phyloP scores from a whole-genome alignment of 2,888 invertebrate genomes.

The Adelphocoris suturalis region DNA sequence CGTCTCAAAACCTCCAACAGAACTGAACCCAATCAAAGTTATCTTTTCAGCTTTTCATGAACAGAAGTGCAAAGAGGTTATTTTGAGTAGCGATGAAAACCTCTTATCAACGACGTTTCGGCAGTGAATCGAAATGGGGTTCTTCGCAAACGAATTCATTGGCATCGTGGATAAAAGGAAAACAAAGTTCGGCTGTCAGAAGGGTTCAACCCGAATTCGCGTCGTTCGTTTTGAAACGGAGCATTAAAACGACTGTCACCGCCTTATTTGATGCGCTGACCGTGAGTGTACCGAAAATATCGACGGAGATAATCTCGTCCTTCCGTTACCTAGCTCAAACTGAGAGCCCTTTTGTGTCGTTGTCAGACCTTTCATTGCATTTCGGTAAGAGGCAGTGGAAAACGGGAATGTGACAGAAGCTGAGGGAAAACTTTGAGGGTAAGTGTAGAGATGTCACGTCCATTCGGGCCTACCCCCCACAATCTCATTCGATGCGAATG shows the following conservation, averaged over 20 bases:
- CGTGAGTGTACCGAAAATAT: not conserved
- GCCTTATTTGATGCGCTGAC: not conserved
- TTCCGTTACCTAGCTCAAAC: conserved; percentile 2
- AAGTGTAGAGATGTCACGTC: too few relatives aligned
- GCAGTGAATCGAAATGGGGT: not conserved
- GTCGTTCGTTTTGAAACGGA: not conserved
- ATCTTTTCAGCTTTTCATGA: not conserved
- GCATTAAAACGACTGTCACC: not conserved
- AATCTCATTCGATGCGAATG: not conserved
- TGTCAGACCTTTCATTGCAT: not conserved
- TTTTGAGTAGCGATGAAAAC: not conserved
- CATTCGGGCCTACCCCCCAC: too few relatives aligned
- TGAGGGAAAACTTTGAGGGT: not conserved
- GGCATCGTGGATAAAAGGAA: not conserved
- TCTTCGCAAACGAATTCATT: not conserved
- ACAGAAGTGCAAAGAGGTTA: not conserved
- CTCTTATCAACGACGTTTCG: conserved; percentile 3
- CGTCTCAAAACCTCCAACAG: not conserved
- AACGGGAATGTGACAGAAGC: not conserved
- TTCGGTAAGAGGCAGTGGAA: not conserved
- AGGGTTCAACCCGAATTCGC: not conserved
- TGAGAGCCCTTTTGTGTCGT: not conserved
- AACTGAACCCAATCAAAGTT: not conserved
- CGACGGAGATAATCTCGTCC: not conserved
- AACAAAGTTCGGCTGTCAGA: not conserved